Evolutionary conservation across 2,797 vertebrate genomes (phyloP).

Genomic region (Holocentrus rufus): DNA sequence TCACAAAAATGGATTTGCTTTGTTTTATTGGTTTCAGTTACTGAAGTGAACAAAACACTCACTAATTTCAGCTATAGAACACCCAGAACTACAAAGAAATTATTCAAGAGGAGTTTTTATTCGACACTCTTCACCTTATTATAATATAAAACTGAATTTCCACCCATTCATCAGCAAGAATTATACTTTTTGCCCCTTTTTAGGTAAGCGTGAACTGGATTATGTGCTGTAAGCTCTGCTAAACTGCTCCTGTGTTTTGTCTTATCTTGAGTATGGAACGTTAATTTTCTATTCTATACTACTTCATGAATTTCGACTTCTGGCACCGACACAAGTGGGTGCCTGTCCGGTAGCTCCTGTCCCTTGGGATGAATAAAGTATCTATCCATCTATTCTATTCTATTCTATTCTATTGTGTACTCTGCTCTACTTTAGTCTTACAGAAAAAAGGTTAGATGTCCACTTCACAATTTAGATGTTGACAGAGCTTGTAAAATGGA

Average conservation of each 20-base stretch:
- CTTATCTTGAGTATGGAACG: neutral
- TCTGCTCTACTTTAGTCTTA: neutral
- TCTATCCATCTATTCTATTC: no score
- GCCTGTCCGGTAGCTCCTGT: no score
- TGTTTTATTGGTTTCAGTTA: neutral
- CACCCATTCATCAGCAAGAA: neutral
- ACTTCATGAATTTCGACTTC: no score
- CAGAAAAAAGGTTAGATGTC: neutral
- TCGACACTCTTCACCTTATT: neutral
- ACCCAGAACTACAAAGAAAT: no score
- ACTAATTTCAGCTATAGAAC: no score
- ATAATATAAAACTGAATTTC: neutral
- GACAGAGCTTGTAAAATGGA: conserved; percentile 46
- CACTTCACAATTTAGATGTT: conserved; percentile 3
- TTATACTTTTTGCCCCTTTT: neutral
- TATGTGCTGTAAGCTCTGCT: neutral
- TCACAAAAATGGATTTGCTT: no score
- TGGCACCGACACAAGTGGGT: no score
- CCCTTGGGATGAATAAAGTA: no score
- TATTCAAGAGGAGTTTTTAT: neutral
- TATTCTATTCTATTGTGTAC: no score
- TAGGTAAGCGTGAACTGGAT: neutral
- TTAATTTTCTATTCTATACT: neutral
- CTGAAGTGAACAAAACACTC: no score
- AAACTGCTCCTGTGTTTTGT: neutral